These are phyloP conservation scores for Erebia epiphron DNA, from an alignment of 2,888 invertebrate genomes.

Conservation along the genomic window DNA sequence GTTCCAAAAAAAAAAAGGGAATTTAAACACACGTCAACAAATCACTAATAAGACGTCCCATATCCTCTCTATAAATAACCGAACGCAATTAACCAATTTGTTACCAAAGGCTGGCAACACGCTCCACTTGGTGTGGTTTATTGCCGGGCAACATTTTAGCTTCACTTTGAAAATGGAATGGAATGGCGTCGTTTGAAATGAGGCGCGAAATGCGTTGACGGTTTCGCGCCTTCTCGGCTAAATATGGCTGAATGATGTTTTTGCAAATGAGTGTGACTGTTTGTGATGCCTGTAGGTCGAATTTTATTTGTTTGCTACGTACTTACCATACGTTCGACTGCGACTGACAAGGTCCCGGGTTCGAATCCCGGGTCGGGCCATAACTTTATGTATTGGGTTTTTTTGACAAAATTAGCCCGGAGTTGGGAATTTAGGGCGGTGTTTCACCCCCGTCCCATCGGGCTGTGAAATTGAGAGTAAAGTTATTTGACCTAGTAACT, in stretches of 20 bases:
- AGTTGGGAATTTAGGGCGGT: no score
- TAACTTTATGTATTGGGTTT: no score
- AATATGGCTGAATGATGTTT: slow-evolving; percentile 43
- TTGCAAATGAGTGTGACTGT: slow-evolving; percentile 10
- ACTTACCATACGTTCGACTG: no score
- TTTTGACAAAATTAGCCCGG: no score
- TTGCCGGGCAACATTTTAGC: slow-evolving; percentile 76
- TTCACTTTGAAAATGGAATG: slow-evolving; percentile 72
- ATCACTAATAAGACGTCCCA: slow-evolving; percentile 44
- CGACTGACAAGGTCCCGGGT: no score
- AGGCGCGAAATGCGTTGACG: slow-evolving; percentile 63
- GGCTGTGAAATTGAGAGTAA: no score
- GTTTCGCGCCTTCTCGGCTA: slow-evolving; percentile 67
- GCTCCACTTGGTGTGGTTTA: slow-evolving; percentile 67
- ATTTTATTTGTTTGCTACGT: no score
- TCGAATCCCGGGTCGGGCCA: no score
- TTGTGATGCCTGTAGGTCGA: neutral
- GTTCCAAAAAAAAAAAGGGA: neutral
- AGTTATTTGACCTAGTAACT: no score
- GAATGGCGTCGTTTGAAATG: slow-evolving; percentile 72
- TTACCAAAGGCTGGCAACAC: slow-evolving; percentile 64
- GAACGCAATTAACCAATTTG: slow-evolving; percentile 78
- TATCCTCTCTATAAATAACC: slow-evolving; percentile 48
- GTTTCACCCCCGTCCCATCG: no score
- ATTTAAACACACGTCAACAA: slow-evolving; percentile 20